Percentiles rank a stretch among this genome's conserved stretches.
These are phyloP conservation scores for Gnathonemus longibarbis DNA, from an alignment of 2,113 vertebrate genomes.

Conservation along the genomic window DNA sequence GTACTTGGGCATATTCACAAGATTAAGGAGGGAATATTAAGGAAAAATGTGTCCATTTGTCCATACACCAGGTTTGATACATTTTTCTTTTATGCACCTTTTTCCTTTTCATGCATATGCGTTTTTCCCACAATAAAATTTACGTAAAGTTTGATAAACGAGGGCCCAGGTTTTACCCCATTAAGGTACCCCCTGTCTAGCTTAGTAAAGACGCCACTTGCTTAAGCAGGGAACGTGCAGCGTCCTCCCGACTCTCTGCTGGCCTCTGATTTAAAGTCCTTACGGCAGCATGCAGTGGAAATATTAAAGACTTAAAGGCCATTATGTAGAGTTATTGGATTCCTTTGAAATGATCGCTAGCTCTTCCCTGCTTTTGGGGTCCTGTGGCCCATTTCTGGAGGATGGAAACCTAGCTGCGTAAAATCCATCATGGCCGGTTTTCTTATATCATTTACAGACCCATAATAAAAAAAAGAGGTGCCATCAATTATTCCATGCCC, in stretches of 20 bases:
- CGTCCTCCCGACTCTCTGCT: not conserved
- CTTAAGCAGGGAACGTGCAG: not conserved
- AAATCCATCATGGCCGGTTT: not conserved
- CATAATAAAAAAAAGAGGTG: not conserved
- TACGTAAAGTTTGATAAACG: not conserved
- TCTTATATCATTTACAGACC: not conserved
- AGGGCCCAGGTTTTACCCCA: not conserved
- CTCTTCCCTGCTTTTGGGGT: not conserved
- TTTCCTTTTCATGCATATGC: not conserved
- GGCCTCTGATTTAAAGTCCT: constrained; percentile 1
- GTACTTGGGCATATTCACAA: not conserved
- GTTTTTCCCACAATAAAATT: not conserved
- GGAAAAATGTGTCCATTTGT: not conserved
- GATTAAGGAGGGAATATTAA: not conserved
- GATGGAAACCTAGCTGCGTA: not conserved
- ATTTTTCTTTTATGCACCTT: not conserved
- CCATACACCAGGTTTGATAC: not conserved
- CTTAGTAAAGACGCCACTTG: not conserved
- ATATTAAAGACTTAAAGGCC: not conserved
- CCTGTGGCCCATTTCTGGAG: not conserved
- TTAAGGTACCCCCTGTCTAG: not conserved
- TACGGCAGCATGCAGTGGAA: not conserved
- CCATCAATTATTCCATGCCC: not conserved
- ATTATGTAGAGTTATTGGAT: constrained; percentile 10
- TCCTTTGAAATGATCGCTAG: not conserved